Evolutionary conservation across 2,888 invertebrate species (phyloP).

Genomic region (Lordiphosa andalusiaca): DNA sequence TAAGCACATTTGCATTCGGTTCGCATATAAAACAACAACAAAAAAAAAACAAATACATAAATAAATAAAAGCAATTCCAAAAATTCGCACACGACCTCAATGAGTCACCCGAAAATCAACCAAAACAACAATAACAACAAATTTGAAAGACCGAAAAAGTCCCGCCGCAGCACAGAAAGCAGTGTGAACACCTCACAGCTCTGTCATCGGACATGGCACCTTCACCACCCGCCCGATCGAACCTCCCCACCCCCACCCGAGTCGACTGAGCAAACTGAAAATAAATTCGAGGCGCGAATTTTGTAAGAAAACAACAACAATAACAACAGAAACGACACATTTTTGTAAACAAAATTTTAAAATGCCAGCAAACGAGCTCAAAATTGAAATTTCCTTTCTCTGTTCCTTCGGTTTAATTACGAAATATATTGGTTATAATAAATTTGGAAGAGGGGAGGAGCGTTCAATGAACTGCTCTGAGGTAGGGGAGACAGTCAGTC

Average conservation of each 20-base stretch:
- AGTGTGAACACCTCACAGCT: slow-evolving; percentile 19
- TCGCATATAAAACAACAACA: slow-evolving; percentile 66
- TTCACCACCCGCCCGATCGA: slow-evolving; percentile 6
- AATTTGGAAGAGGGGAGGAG: slow-evolving; percentile 44
- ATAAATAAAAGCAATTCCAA: slow-evolving; percentile 72
- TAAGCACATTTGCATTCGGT: slow-evolving; percentile 65
- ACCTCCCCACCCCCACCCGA: too few relatives aligned
- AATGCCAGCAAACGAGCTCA: slow-evolving; percentile 20
- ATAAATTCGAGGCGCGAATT: slow-evolving; percentile 35
- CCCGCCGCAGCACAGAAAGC: slow-evolving; percentile 7
- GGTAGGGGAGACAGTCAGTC: not conserved
- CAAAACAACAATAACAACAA: slow-evolving; percentile 9
- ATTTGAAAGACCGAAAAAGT: too few relatives aligned
- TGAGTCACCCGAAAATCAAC: slow-evolving; percentile 47
- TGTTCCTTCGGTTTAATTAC: slow-evolving; percentile 26
- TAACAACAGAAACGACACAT: slow-evolving; percentile 15
- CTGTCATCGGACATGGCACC: slow-evolving; percentile 16
- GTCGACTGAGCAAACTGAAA: slow-evolving; percentile 18
- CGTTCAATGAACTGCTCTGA: slow-evolving; percentile 19
- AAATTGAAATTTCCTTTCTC: slow-evolving; percentile 27
- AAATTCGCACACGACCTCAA: slow-evolving; percentile 72
- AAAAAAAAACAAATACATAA: slow-evolving; percentile 72
- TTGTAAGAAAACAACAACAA: slow-evolving; percentile 25
- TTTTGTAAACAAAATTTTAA: slow-evolving; percentile 38
- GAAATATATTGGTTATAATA: slow-evolving; percentile 47